Evolutionary conservation across 2,797 vertebrate species (phyloP), one percentile per base, ranked within the genome.

Genomic region (Sebastiscus albofasciatus): DNA sequence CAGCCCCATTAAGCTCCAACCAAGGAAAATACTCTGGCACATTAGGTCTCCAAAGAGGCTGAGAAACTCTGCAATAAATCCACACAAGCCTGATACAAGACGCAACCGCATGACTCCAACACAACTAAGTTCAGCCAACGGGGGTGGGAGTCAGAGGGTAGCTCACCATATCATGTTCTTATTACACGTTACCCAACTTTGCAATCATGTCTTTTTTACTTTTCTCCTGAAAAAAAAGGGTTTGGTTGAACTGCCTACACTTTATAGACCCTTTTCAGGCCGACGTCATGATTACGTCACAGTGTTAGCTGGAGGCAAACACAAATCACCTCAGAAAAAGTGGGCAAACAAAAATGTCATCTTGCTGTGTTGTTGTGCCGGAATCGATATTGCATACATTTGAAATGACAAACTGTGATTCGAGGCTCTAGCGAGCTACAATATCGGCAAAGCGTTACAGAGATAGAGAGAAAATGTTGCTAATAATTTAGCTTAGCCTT

Each of bases 11-110:
- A 85, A 75, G 75, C 81, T 69, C 33, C 64, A 79, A 77, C 75
- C 64, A 77, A 75, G 59, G 83, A 88, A 90, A 83, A 82, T 58
- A 72, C 74, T 73, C 20, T 12, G 71, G 60, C 77, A 90, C 82
- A 86, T 88, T 75, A 81, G 34, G 67, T 82, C 82, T 87, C 76
- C 67, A 68, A 85, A 89, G 84, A 87, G 69, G 73, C 80, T 77
- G 59, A 79, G 77, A 67, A 72, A 62, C 46, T 49, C 56, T 16
- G 71, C 66, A 75, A 70, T 68, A 82, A 90, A 84, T 75, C 61
- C 76, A 80, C 77, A 72, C 59, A 56, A 66, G 39, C 54, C 42
- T 24, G 46, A 68, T 11, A 39, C 20, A 75, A 9, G 3, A 83
- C 75, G 26, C 58, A 18, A 67, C 39, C 4, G 1, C 61, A 72